Evolutionary conservation across 2,113 vertebrate genomes (phyloP).

Genomic region (Galeopterus variegatus): DNA sequence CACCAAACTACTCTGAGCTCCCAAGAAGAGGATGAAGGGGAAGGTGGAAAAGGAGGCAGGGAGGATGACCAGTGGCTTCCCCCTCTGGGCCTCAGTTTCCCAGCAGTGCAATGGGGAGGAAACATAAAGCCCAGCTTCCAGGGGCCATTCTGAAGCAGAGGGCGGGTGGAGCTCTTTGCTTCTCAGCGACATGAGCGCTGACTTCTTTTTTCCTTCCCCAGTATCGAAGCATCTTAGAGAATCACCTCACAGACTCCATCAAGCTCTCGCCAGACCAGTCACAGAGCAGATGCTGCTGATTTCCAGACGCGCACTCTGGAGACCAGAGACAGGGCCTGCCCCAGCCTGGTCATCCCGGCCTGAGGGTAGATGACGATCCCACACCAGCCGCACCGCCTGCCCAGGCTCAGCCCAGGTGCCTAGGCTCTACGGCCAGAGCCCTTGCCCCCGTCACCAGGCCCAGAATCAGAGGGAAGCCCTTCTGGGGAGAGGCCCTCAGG

Average conservation of each 20-base stretch:
- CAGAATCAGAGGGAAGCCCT: not conserved
- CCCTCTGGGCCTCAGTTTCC: not conserved
- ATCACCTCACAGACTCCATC: slow-evolving; percentile 90
- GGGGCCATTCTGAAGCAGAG: not conserved
- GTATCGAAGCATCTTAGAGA: slow-evolving; percentile 88
- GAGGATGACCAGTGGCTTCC: not conserved
- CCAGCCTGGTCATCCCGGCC: not conserved
- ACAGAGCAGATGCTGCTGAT: slow-evolving; percentile 88
- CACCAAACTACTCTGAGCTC: not conserved
- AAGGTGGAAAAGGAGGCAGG: too few species aligned
- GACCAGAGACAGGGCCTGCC: not conserved
- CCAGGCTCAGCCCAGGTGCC: not conserved
- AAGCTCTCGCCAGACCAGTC: slow-evolving; percentile 87
- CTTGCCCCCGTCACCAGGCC: rapidly evolving
- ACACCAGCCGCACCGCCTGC: not conserved
- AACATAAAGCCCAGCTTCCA: rapidly evolving
- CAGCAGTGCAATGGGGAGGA: not conserved
- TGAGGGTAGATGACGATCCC: not conserved
- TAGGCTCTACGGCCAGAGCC: not conserved
- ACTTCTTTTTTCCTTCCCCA: slow-evolving; percentile 69
- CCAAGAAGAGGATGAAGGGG: not conserved
- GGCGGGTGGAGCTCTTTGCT: rapidly evolving
- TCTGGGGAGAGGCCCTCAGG: not conserved
- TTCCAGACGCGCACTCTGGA: rapidly evolving
- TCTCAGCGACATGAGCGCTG: not conserved